Conservation (phyloP, 2,797 vertebrate genomes). For the Enteromius thamalakanensis region DNA sequence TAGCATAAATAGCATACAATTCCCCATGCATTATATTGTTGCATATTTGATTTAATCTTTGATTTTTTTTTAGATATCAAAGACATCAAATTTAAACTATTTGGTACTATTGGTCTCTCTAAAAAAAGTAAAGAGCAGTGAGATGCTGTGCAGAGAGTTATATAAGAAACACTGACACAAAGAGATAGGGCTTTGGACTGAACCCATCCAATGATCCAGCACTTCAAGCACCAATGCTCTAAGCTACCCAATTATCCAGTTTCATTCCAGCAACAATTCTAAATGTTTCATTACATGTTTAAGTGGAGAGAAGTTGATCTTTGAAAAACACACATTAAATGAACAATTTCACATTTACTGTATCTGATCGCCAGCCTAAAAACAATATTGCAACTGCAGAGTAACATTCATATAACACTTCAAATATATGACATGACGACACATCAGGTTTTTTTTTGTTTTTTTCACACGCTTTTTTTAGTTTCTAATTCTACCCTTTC, state of each 20-base stretch:
- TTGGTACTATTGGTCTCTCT: not conserved
- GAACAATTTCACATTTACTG: conserved; percentile 23
- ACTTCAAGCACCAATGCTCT: not conserved
- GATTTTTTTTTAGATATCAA: not conserved
- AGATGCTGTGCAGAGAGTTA: conserved; percentile 3
- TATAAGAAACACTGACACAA: conserved; percentile 19
- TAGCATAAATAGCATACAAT: not conserved
- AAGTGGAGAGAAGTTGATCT: not conserved
- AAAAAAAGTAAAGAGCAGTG: conserved; percentile 4
- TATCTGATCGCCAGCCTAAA: not conserved
- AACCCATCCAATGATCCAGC: conserved; percentile 9
- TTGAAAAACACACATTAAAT: not conserved
- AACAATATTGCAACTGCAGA: not conserved
- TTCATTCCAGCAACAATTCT: not conserved
- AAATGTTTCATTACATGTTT: not conserved
- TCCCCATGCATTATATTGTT: not conserved
- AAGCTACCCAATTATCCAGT: conserved; percentile 18
- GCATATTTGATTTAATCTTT: too few relatives aligned
- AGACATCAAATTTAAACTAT: not conserved
- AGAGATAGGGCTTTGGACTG: conserved; percentile 30
- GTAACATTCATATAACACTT: conserved; percentile 29
- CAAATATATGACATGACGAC: conserved; percentile 28
- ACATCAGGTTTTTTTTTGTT: not conserved
- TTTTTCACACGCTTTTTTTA: conserved; percentile 35
- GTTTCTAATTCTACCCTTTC: conserved; percentile 56